Evolutionary conservation across 2,888 invertebrate genomes (phyloP).

Genomic region (Platerodrilus igneus): DNA sequence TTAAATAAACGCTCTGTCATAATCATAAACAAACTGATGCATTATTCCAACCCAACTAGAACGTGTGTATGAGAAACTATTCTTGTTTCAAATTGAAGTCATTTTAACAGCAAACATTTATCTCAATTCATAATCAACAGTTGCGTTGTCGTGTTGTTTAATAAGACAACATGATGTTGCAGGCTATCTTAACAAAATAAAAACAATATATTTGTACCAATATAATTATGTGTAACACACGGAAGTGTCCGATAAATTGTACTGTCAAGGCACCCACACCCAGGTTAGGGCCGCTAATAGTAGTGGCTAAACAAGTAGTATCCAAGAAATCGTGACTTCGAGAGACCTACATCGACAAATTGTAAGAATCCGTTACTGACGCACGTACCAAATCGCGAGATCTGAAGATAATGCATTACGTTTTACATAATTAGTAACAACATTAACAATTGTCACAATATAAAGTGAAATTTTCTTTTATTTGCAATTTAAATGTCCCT

Average conservation of each 20-base stretch:
- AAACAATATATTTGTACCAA: too few species aligned
- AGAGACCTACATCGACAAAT: constrained; percentile 42
- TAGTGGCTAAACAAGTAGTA: constrained; percentile 32
- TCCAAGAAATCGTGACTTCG: constrained; percentile 37
- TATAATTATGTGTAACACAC: constrained; percentile 39
- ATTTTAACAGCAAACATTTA: constrained; percentile 19
- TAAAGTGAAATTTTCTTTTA: too few species aligned
- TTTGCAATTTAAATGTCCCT: too few species aligned
- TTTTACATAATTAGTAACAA: too few species aligned
- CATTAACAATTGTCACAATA: too few species aligned
- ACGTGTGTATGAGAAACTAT: constrained; percentile 26
- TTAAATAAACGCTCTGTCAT: too few species aligned
- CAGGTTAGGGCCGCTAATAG: constrained; percentile 30
- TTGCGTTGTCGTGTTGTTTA: too few species aligned
- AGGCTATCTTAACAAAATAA: too few species aligned
- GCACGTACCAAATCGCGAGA: constrained; percentile 36
- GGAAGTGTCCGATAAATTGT: constrained; percentile 43
- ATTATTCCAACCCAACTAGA: constrained; percentile 22
- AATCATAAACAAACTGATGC: too few species aligned
- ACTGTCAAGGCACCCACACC: constrained; percentile 43
- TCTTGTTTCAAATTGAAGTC: constrained; percentile 21
- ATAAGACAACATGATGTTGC: too few species aligned
- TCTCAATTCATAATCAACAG: constrained; percentile 21
- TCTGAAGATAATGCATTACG: constrained; percentile 38
- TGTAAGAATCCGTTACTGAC: constrained; percentile 37